Evolutionary conservation across 2,888 invertebrate species (phyloP).

Genomic region (Chydorus sphaericus): DNA sequence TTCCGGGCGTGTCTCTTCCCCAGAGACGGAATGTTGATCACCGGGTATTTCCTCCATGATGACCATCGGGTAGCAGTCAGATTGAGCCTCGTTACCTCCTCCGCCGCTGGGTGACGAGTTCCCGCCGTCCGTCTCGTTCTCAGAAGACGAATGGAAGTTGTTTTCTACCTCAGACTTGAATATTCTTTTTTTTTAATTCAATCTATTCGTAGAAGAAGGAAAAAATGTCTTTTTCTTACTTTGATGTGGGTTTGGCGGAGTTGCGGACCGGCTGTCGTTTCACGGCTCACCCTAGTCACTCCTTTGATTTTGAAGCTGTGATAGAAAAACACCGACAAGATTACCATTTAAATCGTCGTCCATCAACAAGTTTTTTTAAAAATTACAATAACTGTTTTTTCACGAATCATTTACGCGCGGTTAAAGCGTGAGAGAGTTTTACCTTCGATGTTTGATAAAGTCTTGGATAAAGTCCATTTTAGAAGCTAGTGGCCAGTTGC

Average conservation of each 20-base stretch:
- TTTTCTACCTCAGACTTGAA: not conserved
- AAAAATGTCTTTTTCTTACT: not conserved
- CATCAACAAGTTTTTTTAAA: too few species aligned
- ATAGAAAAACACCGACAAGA: not conserved
- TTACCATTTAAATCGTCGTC: too few species aligned
- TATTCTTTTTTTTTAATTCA: not conserved
- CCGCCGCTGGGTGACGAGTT: not conserved
- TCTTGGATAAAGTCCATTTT: conserved; percentile 18
- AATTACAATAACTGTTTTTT: too few species aligned
- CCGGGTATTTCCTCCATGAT: conserved; percentile 5
- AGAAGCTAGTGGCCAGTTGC: conserved; percentile 18
- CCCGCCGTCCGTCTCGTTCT: not conserved
- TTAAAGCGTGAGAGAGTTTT: not conserved
- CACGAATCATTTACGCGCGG: too few species aligned
- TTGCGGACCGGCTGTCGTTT: not conserved
- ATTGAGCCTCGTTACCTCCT: not conserved
- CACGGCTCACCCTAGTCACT: not conserved
- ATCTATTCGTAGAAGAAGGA: not conserved
- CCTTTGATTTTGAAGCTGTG: conserved; percentile 1
- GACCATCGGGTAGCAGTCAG: conserved; percentile 8
- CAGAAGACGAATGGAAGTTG: not conserved
- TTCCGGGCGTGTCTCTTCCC: too few species aligned
- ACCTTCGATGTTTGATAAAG: conserved; percentile 13
- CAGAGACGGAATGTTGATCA: not conserved
- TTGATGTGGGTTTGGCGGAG: conserved; percentile 1